Base-by-base conservation (phyloP, 2,113 vertebrate species). In the Sialia sialis region DNA sequence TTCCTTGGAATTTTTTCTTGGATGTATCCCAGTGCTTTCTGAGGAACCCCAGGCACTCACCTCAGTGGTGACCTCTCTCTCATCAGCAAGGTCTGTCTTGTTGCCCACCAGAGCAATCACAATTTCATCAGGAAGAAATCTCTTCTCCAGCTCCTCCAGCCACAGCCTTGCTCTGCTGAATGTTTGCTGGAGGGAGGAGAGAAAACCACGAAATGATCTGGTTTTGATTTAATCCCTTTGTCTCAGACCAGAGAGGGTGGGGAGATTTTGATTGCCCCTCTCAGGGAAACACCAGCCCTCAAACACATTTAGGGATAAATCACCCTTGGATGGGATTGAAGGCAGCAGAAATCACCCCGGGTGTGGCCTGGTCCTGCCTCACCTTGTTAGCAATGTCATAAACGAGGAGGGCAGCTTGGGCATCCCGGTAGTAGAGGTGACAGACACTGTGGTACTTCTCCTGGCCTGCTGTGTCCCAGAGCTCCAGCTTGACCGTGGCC, bases 391-490 rank as follows among this genome's bases (percentile, higher is more conserved):
- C 74, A 89, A 99, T 93, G 44, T 98, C 98, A 3, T 98, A 99
- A 66, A 99, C 94, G 7, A 98, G 11, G 11, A 99, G 87, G 2
- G 96, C 98, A 0, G 98, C 97, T 0, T 97, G 94, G 36, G 98
- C 98, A 0, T 97, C 98, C 70, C 98, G 83, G 95, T 98, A 98
- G 95, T 98, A 98, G 8, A 99, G 97, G 26, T 97, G 98, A 52
- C 98, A 98, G 70, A 99, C 94, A 0, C 98, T 98, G 73, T 98
- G 98, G 97, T 98, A 98, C 56, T 98, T 98, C 64, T 99, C 98
- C 93, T 98, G 97, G 7, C 98, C 98, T 0, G 98, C 98, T 0
- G 98, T 99, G 96, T 98, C 98, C 98, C 98, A 99, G 55, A 98
- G 98, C 95, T 98, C 98, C 36, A 98, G 80, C 64, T 94, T 98